Evolutionary conservation across 1,140 invertebrate genomes (phyloP).

Genomic region (Xylocopa sonorina): DNA sequence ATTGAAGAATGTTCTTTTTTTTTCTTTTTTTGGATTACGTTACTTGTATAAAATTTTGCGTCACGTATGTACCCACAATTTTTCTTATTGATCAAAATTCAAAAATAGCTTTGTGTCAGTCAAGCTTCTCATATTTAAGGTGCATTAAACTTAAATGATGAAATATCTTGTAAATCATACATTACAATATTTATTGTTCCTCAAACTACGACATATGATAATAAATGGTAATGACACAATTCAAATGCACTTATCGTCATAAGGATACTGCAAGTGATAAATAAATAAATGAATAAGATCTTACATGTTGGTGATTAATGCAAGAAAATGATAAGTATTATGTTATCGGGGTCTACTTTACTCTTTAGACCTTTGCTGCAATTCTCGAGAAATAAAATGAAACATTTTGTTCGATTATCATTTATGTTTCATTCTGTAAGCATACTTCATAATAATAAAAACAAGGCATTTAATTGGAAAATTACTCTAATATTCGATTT

Average conservation of each 20-base stretch:
- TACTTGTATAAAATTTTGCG: conserved; percentile 30
- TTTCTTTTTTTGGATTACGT: conserved; percentile 11
- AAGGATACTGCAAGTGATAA: conserved; percentile 59
- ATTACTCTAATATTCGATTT: conserved; percentile 8
- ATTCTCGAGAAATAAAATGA: conserved; percentile 30
- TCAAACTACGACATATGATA: conserved; percentile 18
- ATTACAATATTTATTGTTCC: conserved; percentile 11
- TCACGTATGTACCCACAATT: conserved; percentile 8
- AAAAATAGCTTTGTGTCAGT: conserved; percentile 26
- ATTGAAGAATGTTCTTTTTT: conserved; percentile 16
- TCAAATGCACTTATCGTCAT: conserved; percentile 57
- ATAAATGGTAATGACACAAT: conserved; percentile 48
- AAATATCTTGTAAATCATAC: conserved; percentile 20
- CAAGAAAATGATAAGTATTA: conserved; percentile 41
- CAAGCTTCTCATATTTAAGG: conserved; percentile 17
- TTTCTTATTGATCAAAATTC: conserved; percentile 33
- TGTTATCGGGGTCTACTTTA: conserved; percentile 33
- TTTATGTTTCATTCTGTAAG: conserved; percentile 9
- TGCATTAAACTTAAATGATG: conserved; percentile 1
- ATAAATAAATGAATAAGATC: conserved; percentile 58
- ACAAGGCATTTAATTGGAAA: conserved; percentile 8
- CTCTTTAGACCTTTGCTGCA: conserved; percentile 40
- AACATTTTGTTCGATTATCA: conserved; percentile 5
- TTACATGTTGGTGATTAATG: conserved; percentile 52
- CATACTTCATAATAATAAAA: not conserved